Percentiles rank a stretch among this genome's conserved stretches.
Evolutionary conservation across 1,140 invertebrate species (phyloP).

Genomic region (Bombus waltoni): DNA sequence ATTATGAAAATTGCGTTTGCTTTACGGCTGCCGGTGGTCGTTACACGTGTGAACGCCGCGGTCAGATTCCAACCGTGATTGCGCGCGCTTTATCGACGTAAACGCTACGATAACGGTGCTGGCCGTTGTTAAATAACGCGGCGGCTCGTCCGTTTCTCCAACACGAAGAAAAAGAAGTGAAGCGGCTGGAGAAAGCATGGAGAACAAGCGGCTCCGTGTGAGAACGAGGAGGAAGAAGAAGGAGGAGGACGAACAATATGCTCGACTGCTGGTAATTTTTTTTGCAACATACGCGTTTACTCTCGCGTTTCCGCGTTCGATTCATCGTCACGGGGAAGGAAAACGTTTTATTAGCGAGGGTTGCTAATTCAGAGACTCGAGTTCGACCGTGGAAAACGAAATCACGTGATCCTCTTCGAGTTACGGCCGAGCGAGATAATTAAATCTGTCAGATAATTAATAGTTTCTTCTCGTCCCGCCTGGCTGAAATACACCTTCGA

Average conservation of each 20-base stretch:
- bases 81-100: constrained; percentile 47
- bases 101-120: constrained; percentile 27
- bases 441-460: constrained; percentile 47
- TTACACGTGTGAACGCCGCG: constrained; percentile 58
- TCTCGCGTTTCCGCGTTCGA: constrained; percentile 2
- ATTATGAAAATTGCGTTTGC: constrained; percentile 76
- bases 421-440: not conserved
- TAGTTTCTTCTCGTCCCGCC: not conserved
- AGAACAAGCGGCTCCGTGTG: not conserved
- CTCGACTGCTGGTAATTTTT: not conserved
- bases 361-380: not conserved
- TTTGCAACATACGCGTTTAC: not conserved
- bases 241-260: not conserved
- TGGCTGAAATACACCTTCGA: not conserved
- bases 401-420: constrained; percentile 28
- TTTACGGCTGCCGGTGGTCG: constrained; percentile 61
- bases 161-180: no score
- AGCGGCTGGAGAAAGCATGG: not conserved
- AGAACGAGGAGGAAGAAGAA: not conserved
- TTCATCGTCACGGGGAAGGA: not conserved
- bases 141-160: no score
- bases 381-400: not conserved
- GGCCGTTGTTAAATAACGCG: not conserved
- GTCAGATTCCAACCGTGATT: constrained; percentile 47
- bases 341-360: not conserved